Evolutionary conservation across 2,797 vertebrate genomes (phyloP), one percentile per base, ranked within the genome.

Genomic region (Myotis planiceps): DNA sequence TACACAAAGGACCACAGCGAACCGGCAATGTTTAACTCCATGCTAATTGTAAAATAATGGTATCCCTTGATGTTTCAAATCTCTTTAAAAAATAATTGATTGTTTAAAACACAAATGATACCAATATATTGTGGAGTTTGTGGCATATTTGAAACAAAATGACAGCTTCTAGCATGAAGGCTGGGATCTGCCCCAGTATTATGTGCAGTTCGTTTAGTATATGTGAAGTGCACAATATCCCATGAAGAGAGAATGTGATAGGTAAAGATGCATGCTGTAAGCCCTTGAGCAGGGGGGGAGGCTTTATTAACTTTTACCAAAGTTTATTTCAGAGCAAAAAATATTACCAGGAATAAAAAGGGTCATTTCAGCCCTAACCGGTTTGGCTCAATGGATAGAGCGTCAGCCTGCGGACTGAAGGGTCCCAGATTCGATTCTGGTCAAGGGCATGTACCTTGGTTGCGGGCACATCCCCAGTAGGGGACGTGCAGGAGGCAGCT

Each of bases 51-150:
- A 65, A 75, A 75, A 53, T 72, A 75, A 23, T 74, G 13, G 13
- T 25, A 53, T 84, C 83, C 51, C 29, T 88, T 88, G 69, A 87
- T 39, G 92, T 83, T 92, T 89, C 19, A 87, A 23, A 75, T 65
- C 15, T 37, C 12, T 63, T 51, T 49, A 7, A 60, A 91, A 74
- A 34, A 25, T 69, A 45, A 68, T n/a, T 42, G 15, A 72, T 55
- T 81, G 3, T 55, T 47, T 63, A 60, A 90, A 81, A 8, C 23
- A 75, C 39, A 51, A 92, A 42, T 51, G 21, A 75, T 82, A 83
- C 12, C 7, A 55, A 47, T 55, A 34, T 53, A 23, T 32, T 92
- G 6, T 74, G 1, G 23, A 39, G 10, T 49, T n/a, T 42, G 39
- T 18, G 63, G 53, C 4, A n/a, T 45, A 68, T 32, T 34, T 71